These are phyloP conservation scores for Brachypalpus laphriformis DNA, from an alignment of 2,888 invertebrate species.

Conservation along the genomic window DNA sequence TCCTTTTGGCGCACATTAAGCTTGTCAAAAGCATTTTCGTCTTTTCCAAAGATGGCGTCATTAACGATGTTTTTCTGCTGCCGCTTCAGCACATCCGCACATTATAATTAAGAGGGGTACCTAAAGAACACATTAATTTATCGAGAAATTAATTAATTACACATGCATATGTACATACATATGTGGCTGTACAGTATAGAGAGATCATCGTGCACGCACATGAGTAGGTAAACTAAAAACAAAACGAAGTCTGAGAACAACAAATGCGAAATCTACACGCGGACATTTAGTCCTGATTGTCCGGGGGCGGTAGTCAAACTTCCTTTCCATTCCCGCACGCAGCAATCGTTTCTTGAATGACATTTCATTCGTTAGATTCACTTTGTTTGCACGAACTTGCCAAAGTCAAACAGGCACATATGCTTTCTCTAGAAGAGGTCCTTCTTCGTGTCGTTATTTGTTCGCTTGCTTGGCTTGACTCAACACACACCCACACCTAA, in stretches of 20 bases:
- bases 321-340: neutral
- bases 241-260: neutral
- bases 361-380: constrained; percentile 3
- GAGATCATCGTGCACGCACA: constrained; percentile 17
- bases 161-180: neutral
- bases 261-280: constrained; percentile 11
- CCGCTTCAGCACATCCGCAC: constrained; percentile 44
- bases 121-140: constrained; percentile 48
- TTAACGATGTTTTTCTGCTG: constrained; percentile 45
- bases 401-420: constrained; percentile 17
- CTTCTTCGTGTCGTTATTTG: neutral
- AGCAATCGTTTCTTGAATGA: neutral
- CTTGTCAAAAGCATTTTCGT: constrained; percentile 62
- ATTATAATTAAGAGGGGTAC: constrained; percentile 25
- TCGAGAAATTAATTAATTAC: constrained; percentile 58
- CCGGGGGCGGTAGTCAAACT: neutral
- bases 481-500: neutral
- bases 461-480: constrained; percentile 1
- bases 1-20: constrained; percentile 61
- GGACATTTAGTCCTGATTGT: neutral
- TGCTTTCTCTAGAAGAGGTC: neutral
- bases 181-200: neutral
- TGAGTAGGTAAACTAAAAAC: neutral
- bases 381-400: neutral
- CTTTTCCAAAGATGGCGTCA: constrained; percentile 55